Percentiles rank a stretch among this genome's conserved stretches.
Conservation (phyloP, 2,888 invertebrate species). For the Platynereis dumerilii region DNA sequence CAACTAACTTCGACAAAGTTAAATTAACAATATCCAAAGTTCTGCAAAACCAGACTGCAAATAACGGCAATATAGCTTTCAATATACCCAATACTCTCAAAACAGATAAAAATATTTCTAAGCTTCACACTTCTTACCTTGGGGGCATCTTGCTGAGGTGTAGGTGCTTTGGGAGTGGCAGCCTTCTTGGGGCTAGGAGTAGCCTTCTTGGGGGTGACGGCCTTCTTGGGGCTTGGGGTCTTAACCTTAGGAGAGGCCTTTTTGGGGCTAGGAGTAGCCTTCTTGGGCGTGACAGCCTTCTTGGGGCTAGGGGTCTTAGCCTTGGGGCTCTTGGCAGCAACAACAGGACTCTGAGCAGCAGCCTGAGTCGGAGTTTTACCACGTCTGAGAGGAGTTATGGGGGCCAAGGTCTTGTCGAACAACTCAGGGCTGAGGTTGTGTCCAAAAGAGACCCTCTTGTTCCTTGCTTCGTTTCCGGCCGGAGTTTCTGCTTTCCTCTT, state of each 20-base stretch:
- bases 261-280: constrained; percentile 13
- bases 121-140: no score
- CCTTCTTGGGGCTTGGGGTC: constrained; percentile 16
- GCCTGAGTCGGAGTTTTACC: constrained; percentile 5
- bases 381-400: constrained; percentile 51
- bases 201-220: not conserved
- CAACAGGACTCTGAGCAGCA: no score
- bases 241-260: constrained; percentile 25
- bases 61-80: no score
- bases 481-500: constrained; percentile 2
- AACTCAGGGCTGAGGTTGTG: constrained; percentile 64
- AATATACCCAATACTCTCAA: no score
- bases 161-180: constrained; percentile 6
- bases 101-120: no score
- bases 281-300: constrained; percentile 14
- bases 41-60: no score
- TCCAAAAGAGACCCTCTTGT: constrained; percentile 64
- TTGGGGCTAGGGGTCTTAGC: constrained; percentile 6
- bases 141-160: no score
- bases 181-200: not conserved
- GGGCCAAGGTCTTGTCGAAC: constrained; percentile 63
- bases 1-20: no score
- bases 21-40: no score
- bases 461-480: constrained; percentile 12
- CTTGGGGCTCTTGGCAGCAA: not conserved